Percentiles rank a stretch among this genome's conserved stretches.
Conservation (phyloP, 2,797 vertebrate species). For the Yasuhikotakia modesta region DNA sequence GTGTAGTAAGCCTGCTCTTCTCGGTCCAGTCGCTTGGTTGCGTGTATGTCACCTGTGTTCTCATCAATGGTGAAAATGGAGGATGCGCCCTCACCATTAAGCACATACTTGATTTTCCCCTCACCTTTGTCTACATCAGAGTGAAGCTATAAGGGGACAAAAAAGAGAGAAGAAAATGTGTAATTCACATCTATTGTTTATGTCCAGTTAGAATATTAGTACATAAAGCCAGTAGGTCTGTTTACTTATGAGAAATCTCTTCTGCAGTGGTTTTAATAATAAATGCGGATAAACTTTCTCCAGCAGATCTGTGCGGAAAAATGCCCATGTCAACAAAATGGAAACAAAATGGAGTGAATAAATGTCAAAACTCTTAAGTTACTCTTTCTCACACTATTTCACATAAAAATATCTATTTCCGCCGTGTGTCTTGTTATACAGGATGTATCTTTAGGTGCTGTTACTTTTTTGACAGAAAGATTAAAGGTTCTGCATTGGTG, state of each 20-base stretch:
- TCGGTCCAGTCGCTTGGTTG: constrained; percentile 87
- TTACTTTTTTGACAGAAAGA: background rate
- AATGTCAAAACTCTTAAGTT: constrained; percentile 19
- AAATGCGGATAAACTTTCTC: constrained; percentile 28
- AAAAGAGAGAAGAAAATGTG: constrained; percentile 59
- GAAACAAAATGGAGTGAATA: constrained; percentile 6
- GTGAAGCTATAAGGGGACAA: constrained; percentile 78
- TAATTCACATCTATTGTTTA: background rate
- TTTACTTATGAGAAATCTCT: constrained; percentile 9
- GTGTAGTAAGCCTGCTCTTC: constrained; percentile 92
- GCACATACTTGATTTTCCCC: constrained; percentile 87
- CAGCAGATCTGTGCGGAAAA: constrained; percentile 10
- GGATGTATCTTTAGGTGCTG: constrained; percentile 8
- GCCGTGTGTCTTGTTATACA: constrained; percentile 9
- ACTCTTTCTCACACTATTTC: constrained; percentile 21
- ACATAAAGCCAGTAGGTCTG: constrained; percentile 12
- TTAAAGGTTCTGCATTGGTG: background rate
- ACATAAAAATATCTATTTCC: background rate
- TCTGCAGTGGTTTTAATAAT: constrained; percentile 39
- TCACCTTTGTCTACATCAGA: constrained; percentile 90
- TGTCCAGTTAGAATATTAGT: constrained; percentile 19
- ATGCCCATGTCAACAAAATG: background rate
- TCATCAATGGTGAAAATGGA: constrained; percentile 93
- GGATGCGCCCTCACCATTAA: constrained; percentile 88
- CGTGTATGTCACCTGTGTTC: constrained; percentile 91